phyloP scores from a whole-genome alignment of 2,797 vertebrate species.

The Loriculus beryllinus region DNA sequence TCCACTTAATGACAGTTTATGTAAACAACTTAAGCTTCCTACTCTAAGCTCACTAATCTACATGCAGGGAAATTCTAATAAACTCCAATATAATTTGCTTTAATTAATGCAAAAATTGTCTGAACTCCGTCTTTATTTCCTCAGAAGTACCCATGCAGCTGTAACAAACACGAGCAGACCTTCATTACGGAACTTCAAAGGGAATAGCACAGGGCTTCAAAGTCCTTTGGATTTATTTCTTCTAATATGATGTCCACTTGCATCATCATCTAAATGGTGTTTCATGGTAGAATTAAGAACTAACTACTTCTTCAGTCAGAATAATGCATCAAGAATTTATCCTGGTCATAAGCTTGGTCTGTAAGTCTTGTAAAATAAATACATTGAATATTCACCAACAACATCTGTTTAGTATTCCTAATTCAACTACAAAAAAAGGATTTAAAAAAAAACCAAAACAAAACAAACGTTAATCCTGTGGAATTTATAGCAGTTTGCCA shows the following conservation, averaged over 20 bases:
- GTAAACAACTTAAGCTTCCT: not conserved
- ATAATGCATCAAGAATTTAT: not conserved
- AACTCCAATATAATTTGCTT: not conserved
- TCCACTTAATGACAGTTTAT: not conserved
- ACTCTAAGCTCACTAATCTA: not conserved
- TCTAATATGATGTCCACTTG: not conserved
- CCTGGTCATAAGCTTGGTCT: not conserved
- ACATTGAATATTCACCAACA: not conserved
- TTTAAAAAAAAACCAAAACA: not conserved
- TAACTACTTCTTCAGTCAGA: not conserved
- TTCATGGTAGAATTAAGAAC: not conserved
- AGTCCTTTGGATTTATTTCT: not conserved
- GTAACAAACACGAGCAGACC: not conserved
- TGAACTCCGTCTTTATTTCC: not conserved
- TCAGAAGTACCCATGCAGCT: not conserved
- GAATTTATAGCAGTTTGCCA: not conserved
- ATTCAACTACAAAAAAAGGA: not conserved
- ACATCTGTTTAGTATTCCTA: not conserved
- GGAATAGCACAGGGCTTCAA: not conserved
- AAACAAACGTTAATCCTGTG: not conserved
- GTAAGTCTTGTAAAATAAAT: not conserved
- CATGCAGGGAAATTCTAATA: not conserved
- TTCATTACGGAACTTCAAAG: not conserved
- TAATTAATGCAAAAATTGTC: not conserved
- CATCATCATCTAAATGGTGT: not conserved